phyloP scores from a whole-genome alignment of 2,113 vertebrate genomes.

The Sinocyclocheilus rhinocerous region DNA sequence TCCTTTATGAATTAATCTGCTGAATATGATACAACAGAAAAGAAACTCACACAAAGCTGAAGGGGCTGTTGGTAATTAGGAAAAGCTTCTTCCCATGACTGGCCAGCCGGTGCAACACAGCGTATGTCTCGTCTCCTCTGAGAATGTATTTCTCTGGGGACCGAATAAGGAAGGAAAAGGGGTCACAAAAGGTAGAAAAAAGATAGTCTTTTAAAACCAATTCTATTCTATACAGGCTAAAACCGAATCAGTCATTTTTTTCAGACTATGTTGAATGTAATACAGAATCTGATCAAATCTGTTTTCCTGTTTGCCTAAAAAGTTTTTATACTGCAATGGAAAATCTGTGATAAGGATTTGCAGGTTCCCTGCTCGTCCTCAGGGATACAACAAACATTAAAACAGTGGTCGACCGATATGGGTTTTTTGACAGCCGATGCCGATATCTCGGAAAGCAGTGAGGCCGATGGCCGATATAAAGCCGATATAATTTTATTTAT shows the following conservation, averaged over 20 bases:
- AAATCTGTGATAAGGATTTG: slow-evolving; percentile 9
- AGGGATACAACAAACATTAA: slow-evolving; percentile 11
- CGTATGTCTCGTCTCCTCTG: slow-evolving; percentile 80
- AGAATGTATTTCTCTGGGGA: slow-evolving; percentile 80
- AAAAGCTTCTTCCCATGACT: slow-evolving; percentile 81
- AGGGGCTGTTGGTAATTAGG: slow-evolving; percentile 88
- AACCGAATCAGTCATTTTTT: neutral
- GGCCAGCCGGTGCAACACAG: slow-evolving; percentile 79
- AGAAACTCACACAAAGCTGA: slow-evolving; percentile 83
- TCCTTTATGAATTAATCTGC: neutral
- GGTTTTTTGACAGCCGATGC: too few relatives aligned
- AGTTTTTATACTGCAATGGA: neutral
- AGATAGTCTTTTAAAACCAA: neutral
- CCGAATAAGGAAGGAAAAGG: neutral
- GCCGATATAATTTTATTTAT: too few relatives aligned
- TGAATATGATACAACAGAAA: neutral
- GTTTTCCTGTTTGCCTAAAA: neutral
- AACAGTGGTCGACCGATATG: too few relatives aligned
- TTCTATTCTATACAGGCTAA: neutral
- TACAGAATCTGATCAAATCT: neutral
- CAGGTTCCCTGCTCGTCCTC: neutral
- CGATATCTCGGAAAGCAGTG: too few relatives aligned
- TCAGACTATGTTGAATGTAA: neutral
- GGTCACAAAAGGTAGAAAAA: neutral
- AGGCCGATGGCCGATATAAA: too few relatives aligned